Evolutionary conservation across 92 coral and sea anemone species (phyloP).

Genomic region (Pocillopora grandis): DNA sequence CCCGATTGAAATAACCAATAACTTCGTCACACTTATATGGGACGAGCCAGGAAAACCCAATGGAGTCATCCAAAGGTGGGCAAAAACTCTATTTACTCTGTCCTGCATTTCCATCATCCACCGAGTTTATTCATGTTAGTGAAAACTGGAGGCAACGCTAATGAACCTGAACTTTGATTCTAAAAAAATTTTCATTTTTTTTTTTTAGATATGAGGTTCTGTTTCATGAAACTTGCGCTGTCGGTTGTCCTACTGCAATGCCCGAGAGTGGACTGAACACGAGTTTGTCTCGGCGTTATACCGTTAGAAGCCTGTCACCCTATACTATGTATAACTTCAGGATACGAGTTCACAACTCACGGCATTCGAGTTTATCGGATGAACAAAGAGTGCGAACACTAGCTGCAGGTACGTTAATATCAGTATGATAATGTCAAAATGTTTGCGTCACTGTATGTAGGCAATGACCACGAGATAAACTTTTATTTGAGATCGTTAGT

Average conservation of each 20-base stretch:
- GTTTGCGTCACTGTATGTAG: too few species aligned
- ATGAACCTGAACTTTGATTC: too few species aligned
- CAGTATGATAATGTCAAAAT: not conserved
- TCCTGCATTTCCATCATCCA: not conserved
- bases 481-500: too few species aligned
- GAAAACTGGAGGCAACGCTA: too few species aligned
- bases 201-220: slow-evolving; percentile 62
- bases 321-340: slow-evolving; percentile 71
- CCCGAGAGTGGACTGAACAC: slow-evolving; percentile 58
- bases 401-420: slow-evolving; percentile 67
- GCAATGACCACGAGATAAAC: too few species aligned
- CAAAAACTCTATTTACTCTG: not conserved
- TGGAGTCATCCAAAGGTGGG: slow-evolving; percentile 79
- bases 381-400: slow-evolving; percentile 57
- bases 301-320: slow-evolving; percentile 56
- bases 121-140: too few species aligned
- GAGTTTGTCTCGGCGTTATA: slow-evolving; percentile 46
- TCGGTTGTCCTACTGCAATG: slow-evolving; percentile 40
- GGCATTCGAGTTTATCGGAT: slow-evolving; percentile 60
- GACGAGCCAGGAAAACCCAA: slow-evolving; percentile 79
- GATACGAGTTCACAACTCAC: slow-evolving; percentile 65
- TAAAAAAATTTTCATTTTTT: not conserved
- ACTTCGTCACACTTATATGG: slow-evolving; percentile 76
- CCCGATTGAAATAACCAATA: slow-evolving; percentile 60
- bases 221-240: slow-evolving; percentile 47